Conservation (phyloP, 2,113 vertebrate genomes). For the Capreolus pygargus region DNA sequence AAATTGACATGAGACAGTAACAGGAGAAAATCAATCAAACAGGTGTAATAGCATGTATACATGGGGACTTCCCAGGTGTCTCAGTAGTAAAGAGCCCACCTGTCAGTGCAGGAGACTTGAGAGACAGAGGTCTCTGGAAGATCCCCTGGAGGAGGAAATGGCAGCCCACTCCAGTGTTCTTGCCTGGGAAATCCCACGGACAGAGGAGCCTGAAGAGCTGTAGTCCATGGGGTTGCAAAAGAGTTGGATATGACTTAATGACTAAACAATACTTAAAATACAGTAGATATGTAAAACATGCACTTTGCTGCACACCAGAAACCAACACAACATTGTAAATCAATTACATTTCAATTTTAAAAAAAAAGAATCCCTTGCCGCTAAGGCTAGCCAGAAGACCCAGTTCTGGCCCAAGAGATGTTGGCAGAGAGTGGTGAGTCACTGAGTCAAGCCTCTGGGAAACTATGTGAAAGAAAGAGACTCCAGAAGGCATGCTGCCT, state of each 20-base stretch:
- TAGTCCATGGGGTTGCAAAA: neutral
- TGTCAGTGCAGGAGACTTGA: neutral
- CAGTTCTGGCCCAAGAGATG: neutral
- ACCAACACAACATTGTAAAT: neutral
- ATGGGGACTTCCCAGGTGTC: neutral
- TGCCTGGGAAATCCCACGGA: neutral
- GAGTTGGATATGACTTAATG: neutral
- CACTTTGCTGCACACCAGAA: neutral
- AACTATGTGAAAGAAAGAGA: neutral
- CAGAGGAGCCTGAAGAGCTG: neutral
- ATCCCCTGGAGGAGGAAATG: neutral
- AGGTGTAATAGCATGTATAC: neutral
- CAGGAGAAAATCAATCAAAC: neutral
- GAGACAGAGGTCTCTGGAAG: neutral
- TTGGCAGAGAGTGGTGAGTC: accelerated
- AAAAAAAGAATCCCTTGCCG: neutral
- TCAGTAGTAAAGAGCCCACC: neutral
- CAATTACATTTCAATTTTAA: neutral
- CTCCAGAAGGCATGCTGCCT: neutral
- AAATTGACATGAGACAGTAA: neutral
- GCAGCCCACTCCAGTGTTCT: neutral
- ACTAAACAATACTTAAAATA: neutral
- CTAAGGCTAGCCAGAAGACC: neutral
- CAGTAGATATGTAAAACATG: neutral
- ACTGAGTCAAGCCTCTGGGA: neutral